Evolutionary conservation across 2,888 invertebrate genomes (phyloP).

Genomic region (Eristalis arbustorum): DNA sequence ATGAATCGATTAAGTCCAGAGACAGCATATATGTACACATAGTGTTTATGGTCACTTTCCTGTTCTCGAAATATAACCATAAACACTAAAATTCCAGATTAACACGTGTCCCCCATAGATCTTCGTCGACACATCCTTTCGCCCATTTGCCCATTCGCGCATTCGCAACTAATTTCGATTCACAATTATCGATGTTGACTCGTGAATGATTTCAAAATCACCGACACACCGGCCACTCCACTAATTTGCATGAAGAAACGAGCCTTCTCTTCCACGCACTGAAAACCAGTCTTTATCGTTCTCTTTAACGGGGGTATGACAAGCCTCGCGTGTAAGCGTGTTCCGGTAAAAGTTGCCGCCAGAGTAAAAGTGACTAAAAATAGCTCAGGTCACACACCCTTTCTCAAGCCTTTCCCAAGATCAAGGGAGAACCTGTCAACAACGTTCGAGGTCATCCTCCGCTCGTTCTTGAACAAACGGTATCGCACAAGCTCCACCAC

Average conservation of each 20-base stretch:
- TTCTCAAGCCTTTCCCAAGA: not conserved
- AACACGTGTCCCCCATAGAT: constrained; percentile 19
- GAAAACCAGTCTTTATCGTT: constrained; percentile 9
- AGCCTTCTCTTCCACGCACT: not conserved
- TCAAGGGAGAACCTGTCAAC: not conserved
- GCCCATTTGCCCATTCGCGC: not conserved
- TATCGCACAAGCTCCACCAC: not conserved
- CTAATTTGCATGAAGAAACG: constrained; percentile 31
- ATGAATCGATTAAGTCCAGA: constrained; percentile 23
- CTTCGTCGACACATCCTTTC: constrained; percentile 6
- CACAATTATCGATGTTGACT: constrained; percentile 16
- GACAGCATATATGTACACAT: not conserved
- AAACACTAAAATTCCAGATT: constrained; percentile 7
- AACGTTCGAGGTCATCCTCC: not conserved
- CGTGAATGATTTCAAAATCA: constrained; percentile 20
- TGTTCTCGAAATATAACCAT: constrained; percentile 17
- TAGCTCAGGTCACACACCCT: not conserved
- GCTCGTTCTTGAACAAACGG: not conserved
- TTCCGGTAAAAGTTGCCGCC: not conserved
- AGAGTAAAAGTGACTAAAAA: constrained; percentile 3
- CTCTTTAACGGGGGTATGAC: not conserved
- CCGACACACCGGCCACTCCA: not conserved
- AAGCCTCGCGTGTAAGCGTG: not conserved
- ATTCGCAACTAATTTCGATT: constrained; percentile 15
- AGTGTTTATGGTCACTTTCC: not conserved